Conservation (phyloP, 53 echinoderm and acorn worm genomes). For the Zoroaster sp. region DNA sequence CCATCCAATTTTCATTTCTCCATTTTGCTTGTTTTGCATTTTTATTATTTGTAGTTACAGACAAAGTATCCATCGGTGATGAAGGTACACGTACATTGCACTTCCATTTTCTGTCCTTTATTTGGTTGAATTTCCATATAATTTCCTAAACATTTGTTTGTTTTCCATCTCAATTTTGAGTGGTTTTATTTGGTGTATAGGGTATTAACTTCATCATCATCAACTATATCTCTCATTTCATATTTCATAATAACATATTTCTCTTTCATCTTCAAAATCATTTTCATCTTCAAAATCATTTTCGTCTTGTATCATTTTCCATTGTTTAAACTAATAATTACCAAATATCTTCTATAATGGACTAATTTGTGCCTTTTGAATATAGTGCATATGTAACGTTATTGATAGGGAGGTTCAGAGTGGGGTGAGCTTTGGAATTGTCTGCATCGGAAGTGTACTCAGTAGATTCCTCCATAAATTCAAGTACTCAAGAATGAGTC, state of each 20-base stretch:
- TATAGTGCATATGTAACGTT: too few species aligned
- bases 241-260: not conserved
- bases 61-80: conserved; percentile 37
- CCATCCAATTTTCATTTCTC: not conserved
- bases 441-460: too few species aligned
- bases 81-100: conserved; percentile 34
- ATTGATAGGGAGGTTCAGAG: too few species aligned
- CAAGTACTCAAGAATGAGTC: too few species aligned
- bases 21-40: conserved; percentile 43
- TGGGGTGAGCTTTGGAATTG: too few species aligned
- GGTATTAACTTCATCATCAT: not conserved
- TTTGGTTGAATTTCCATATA: not conserved
- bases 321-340: too few species aligned
- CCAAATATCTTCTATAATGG: too few species aligned
- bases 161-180: too few species aligned
- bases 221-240: not conserved
- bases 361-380: too few species aligned
- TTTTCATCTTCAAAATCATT: too few species aligned
- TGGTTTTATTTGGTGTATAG: not conserved
- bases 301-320: too few species aligned
- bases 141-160: not conserved
- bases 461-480: too few species aligned
- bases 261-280: not conserved
- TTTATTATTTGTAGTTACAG: conserved; percentile 39
- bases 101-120: not conserved